Evolutionary conservation across 1,140 invertebrate species (phyloP).

Genomic region (Zaprionus ornatus): DNA sequence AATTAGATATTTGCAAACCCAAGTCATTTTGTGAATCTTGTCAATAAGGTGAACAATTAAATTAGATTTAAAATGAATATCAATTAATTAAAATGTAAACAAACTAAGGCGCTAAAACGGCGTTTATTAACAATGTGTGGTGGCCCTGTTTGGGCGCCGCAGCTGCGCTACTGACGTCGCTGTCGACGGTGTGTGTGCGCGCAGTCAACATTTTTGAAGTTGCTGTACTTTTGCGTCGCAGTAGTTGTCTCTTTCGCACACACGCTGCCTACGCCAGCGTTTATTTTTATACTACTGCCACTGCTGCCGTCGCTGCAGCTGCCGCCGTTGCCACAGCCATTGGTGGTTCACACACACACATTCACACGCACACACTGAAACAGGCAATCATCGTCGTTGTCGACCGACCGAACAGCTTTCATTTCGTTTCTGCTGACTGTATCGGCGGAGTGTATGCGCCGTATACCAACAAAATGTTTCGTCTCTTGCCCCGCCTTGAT

Average conservation of each 20-base stretch:
- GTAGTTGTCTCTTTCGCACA: conserved; percentile 74
- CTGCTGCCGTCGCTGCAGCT: conserved; percentile 60
- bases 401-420: conserved; percentile 67
- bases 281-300: conserved; percentile 71
- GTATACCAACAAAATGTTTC: conserved; percentile 44
- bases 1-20: background rate
- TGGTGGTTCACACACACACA: conserved; percentile 39
- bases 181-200: conserved; percentile 53
- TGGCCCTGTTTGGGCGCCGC: conserved; percentile 30
- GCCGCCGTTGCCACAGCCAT: conserved; percentile 35
- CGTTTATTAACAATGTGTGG: background rate
- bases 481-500: conserved; percentile 18
- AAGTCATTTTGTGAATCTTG: background rate
- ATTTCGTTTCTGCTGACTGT: conserved; percentile 49
- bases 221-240: conserved; percentile 80
- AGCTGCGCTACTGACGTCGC: conserved; percentile 41
- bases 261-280: conserved; percentile 64
- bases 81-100: background rate
- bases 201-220: conserved; percentile 80
- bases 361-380: conserved; percentile 16
- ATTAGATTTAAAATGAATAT: background rate
- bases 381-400: conserved; percentile 6
- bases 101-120: background rate
- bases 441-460: conserved; percentile 45
- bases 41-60: background rate